phyloP scores from a whole-genome alignment of 23 tunicate species.

The Halocynthia aurantium region DNA sequence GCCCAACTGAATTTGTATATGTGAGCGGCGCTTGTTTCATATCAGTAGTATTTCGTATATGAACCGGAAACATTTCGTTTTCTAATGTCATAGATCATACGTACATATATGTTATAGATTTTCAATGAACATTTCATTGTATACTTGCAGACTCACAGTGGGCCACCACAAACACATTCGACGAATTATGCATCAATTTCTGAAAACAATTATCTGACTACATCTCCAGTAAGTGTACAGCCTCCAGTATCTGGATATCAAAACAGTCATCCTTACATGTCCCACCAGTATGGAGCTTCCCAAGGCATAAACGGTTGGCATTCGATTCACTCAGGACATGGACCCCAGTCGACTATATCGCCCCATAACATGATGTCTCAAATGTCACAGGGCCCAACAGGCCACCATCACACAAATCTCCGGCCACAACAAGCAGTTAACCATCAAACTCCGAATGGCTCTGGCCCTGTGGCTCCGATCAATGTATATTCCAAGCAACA shows the following conservation, averaged over 20 bases:
- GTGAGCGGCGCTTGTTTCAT: no score
- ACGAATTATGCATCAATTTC: background rate
- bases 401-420: constrained; percentile 10
- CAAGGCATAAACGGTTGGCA: constrained; percentile 21
- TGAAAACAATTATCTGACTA: background rate
- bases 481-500: no score
- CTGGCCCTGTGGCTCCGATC: no score
- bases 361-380: constrained; percentile 13
- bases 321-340: background rate
- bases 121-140: no score
- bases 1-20: no score
- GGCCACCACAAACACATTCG: background rate
- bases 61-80: no score
- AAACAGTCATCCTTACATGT: constrained; percentile 20
- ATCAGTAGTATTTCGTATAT: no score
- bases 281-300: constrained; percentile 14
- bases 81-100: no score
- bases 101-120: no score
- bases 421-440: background rate
- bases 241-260: constrained; percentile 4
- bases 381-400: background rate
- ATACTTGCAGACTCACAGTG: no score
- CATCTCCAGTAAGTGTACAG: background rate
- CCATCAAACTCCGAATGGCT: no score
- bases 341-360: background rate